phyloP scores from a whole-genome alignment of 2,113 vertebrate genomes.

The Perccottus glenii region DNA sequence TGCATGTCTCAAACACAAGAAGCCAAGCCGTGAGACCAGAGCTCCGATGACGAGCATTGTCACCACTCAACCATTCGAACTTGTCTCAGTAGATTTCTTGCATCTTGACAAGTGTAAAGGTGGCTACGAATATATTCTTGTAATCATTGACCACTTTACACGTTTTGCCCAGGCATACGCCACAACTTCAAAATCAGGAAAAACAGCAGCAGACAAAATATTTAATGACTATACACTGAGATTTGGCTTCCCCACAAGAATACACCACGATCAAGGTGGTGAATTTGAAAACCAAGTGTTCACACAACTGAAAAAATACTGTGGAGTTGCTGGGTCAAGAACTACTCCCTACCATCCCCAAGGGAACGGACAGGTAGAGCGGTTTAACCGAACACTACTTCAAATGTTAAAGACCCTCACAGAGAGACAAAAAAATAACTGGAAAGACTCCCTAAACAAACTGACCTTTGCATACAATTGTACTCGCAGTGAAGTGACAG shows the following conservation, averaged over 20 bases:
- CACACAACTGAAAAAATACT: neutral
- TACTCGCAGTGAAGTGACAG: constrained; percentile 14
- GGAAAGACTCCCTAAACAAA: too few species aligned
- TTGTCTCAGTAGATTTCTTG: constrained; percentile 6
- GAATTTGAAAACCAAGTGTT: constrained; percentile 5
- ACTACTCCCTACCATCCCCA: too few species aligned
- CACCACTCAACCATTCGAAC: constrained; percentile 21
- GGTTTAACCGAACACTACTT: constrained; percentile 9
- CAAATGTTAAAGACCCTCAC: constrained; percentile 30
- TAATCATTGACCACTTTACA: neutral
- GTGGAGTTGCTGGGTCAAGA: neutral
- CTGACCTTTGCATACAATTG: constrained; percentile 22
- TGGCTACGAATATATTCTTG: constrained; percentile 9
- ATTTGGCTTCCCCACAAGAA: neutral
- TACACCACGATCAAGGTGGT: constrained; percentile 2
- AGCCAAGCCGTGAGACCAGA: neutral
- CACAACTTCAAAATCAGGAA: constrained; percentile 13
- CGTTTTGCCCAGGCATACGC: neutral
- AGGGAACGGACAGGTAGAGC: too few species aligned
- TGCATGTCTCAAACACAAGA: constrained; percentile 15
- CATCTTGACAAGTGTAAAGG: constrained; percentile 10
- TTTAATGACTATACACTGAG: constrained; percentile 1
- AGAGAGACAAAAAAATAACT: too few species aligned
- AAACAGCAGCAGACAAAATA: neutral
- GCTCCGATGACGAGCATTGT: neutral